Base-by-base conservation (phyloP, 1,140 invertebrate species). In the Panonychus citri region DNA sequence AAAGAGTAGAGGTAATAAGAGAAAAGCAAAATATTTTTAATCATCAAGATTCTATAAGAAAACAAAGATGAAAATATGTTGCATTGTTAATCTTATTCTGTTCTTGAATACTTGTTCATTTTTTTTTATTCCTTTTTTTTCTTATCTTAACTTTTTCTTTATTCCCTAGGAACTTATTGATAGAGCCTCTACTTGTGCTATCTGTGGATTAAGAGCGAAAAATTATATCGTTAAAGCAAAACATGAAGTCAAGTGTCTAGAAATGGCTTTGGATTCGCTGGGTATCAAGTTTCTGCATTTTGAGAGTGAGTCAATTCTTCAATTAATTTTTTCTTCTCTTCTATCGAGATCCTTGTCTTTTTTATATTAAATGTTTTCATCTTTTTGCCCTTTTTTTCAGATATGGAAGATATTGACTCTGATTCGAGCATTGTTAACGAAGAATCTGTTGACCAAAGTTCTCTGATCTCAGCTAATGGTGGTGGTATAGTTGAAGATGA, bases 161-260 rank as follows among this genome's bases (percentile, higher is more conserved):
- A 37, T 54, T 37, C 24, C 24, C 4, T 30, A 55, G 54, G 54
- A 55, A 48, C 17, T 55, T 10, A 48, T 55, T 25, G 21, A 43
- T 4, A 30, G 54, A 25, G 24, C 54, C 1, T 28, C 39, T 17
- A 42, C 54, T 25, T 55, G 54, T 46, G n/a, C n/a, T 46, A 34
- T 55, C 24, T 55, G 54, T 19, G 54, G 54, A 21, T n/a, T 55
- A 15, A 34, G n/a, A 8, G 17, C 21, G 10, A 25, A 55, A 26
- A 25, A 42, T 46, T 55, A 55, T 42, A 34, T 48, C 10, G n/a
- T 3, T 19, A 55, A 55, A 55, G 19, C 21, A 5, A 48, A 27
- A 46, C 54, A 55, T 27, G 54, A 55, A 46, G 19, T 21, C 12
- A 12, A 34, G 21, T 55, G 54, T 34, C 25, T 55, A 4, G 17